phyloP scores from a whole-genome alignment of 2,888 invertebrate species.

The Baronia brevicornis region DNA sequence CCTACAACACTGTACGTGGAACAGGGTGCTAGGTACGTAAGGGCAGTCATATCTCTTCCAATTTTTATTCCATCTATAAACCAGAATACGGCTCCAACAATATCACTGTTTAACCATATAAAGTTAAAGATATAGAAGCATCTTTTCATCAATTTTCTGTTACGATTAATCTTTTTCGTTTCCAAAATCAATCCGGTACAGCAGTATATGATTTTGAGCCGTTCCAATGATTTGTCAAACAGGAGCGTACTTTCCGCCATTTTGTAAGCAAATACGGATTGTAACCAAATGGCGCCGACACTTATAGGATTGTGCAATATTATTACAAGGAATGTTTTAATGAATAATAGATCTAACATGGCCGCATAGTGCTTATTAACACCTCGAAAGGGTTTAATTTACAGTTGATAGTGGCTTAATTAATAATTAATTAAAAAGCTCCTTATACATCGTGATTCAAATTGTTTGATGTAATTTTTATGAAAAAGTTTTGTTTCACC shows the following conservation, averaged over 20 bases:
- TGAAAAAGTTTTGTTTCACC: too few relatives aligned
- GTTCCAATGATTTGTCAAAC: conserved; percentile 2
- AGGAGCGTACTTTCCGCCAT: conserved; percentile 4
- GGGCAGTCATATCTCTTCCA: conserved; percentile 28
- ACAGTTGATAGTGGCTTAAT: too few relatives aligned
- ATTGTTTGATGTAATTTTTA: too few relatives aligned
- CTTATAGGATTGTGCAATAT: neutral
- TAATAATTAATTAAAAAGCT: conserved; percentile 1
- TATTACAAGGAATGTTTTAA: conserved; percentile 4
- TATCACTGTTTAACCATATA: conserved; percentile 25
- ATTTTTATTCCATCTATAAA: conserved; percentile 21
- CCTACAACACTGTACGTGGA: conserved; percentile 24
- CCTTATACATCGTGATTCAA: conserved; percentile 5
- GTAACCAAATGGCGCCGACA: conserved; percentile 6
- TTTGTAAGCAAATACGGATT: neutral
- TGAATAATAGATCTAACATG: neutral
- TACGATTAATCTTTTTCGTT: neutral
- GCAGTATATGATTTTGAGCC: conserved; percentile 6
- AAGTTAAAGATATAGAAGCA: conserved; percentile 27
- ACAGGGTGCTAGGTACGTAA: conserved; percentile 33
- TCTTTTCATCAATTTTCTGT: conserved; percentile 21
- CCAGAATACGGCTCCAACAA: conserved; percentile 21
- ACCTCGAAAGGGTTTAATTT: conserved; percentile 9
- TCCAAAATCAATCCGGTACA: conserved; percentile 9
- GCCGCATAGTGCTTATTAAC: conserved; percentile 2